Evolutionary conservation across 2,888 invertebrate species (phyloP), one percentile per base, ranked within the genome.

Genomic region (Melanophora roralis): DNA sequence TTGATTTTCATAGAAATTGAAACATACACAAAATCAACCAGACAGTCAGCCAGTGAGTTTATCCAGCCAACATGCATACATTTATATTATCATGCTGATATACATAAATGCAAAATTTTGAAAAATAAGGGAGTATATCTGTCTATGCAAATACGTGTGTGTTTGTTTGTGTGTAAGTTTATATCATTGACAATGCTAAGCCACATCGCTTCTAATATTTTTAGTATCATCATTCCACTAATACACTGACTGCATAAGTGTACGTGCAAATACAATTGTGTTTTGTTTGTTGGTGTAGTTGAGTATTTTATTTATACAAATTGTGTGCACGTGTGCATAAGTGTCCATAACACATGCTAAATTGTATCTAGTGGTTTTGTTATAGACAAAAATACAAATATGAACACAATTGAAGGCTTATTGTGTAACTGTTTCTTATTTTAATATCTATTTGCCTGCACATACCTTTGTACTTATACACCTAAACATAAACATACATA

Each of bases 281-380:
- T 27, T 32, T n/a, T 1, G 14, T 14, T 45, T 11, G 47, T 38
- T 27, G 21, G 2, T 16, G 68, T 36, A 19, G 40, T 32, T 12
- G 38, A 14, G 23, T 69, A 55, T 51, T 55, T 16, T 43, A 6
- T 69, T 11, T 21, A 21, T 34, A 7, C n/a, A 1, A n/a, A 3
- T 16, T 19, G 11, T 59, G 0, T 16, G n/a, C 14, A 14, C 38
- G 11, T 62, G 8, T 21, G n/a, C 21, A 32, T 47, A 3, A 60
- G 36, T 60, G 21, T 47, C 60, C 32, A 19, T 32, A 57, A 43
- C 57, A 73, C 23, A 32, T 84, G 82, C 84, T 83, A 83, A 85
- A 87, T 85, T 87, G 86, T 87, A 72, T 55, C 51, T 43, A 68
- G 76, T 76, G 76, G 80, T 57, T 80, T 69, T 19, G 43, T 3